Base-by-base conservation (phyloP, 2,797 vertebrate species). In the Onychomys torridus region DNA sequence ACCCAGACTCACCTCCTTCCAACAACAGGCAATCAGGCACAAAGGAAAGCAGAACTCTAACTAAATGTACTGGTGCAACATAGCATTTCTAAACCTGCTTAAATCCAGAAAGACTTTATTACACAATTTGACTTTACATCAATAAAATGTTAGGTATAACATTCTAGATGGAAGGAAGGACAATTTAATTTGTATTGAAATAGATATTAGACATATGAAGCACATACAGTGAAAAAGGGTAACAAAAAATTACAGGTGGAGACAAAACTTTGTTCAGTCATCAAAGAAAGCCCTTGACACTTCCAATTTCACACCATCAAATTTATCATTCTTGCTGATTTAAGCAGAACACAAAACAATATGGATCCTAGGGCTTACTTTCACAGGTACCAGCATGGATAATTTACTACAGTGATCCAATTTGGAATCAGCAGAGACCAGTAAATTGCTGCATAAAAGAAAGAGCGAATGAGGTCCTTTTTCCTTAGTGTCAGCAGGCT, bases 311-410 rank as follows among this genome's bases (percentile, higher is more conserved):
- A 98, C 97, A 96, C 97, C 98, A 98, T 98, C 97, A 97, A 97
- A 99, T 99, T 98, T 98, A 99, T 99, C 98, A 99, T 99, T 99
- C 98, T 98, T 99, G 99, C 98, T 99, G 99, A 99, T 99, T 99
- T 99, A 99, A 99, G 99, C 98, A 99, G 97, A 98, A 98, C 98
- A 98, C 98, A 98, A 97, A 98, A 98, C 98, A 98, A 98, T 98
- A 99, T 98, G 98, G 98, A 99, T 98, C 98, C 98, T 98, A 98
- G 97, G 95, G 98, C 98, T 99, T 98, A 98, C 98, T 97, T 99
- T 98, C 98, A 98, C 97, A 98, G 98, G 98, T 98, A 98, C 98
- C 96, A 97, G 98, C 98, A 98, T 90, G 98, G 99, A 98, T 98
- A 98, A 99, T 99, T 99, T 98, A 98, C 98, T 98, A 97, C 96